phyloP scores from a whole-genome alignment of 2,113 vertebrate genomes.

The Callionymus lyra region DNA sequence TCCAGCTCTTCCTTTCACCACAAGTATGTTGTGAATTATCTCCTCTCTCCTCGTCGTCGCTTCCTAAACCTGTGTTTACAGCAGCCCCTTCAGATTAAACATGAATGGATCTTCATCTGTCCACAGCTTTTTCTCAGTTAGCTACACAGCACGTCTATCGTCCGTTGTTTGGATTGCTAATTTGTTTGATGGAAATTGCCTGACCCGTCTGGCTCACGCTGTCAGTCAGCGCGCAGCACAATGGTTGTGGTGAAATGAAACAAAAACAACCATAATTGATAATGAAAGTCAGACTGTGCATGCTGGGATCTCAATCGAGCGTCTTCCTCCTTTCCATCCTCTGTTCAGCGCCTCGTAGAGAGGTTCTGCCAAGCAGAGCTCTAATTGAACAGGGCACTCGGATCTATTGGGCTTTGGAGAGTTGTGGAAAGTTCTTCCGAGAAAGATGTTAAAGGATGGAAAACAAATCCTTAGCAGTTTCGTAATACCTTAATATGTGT shows the following conservation, averaged over 20 bases:
- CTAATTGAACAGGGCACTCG: constrained; percentile 18
- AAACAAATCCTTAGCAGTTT: constrained; percentile 35
- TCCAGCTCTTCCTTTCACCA: constrained; percentile 42
- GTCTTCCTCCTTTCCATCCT: constrained; percentile 17
- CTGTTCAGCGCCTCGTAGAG: constrained; percentile 24
- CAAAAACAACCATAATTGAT: constrained; percentile 72
- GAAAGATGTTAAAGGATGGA: constrained; percentile 37
- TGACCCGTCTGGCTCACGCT: constrained; percentile 27
- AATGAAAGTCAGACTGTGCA: constrained; percentile 65
- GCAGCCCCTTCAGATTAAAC: constrained; percentile 53
- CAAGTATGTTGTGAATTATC: constrained; percentile 65
- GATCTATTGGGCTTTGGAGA: constrained; percentile 9
- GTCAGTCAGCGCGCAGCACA: constrained; percentile 54
- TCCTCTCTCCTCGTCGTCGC: constrained; percentile 18
- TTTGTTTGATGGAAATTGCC: constrained; percentile 60
- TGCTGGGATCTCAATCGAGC: constrained; percentile 33
- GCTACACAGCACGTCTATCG: constrained; percentile 31
- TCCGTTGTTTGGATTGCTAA: constrained; percentile 56
- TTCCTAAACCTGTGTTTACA: constrained; percentile 31
- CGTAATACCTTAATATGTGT: constrained; percentile 40
- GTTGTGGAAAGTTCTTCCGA: constrained; percentile 17
- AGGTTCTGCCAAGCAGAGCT: constrained; percentile 29
- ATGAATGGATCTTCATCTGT: constrained; percentile 51
- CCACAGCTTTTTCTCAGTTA: constrained; percentile 32
- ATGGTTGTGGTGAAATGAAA: constrained; percentile 63